Conservation (phyloP, 2,888 invertebrate species). For the Drosophila tanythrix region DNA sequence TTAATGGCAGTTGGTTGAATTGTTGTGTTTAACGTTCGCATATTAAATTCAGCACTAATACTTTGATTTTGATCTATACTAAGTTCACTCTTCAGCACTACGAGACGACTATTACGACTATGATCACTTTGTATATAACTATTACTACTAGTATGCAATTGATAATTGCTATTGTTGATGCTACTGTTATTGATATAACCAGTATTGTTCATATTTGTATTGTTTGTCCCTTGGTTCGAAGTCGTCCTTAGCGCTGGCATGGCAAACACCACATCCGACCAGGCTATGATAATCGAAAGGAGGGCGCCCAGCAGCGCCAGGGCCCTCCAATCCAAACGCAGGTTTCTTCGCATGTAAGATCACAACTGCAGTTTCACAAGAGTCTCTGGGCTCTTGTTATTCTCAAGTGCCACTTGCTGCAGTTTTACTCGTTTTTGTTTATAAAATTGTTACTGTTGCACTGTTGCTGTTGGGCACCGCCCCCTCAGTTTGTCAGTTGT, state of each 20-base stretch:
- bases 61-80: slow-evolving; percentile 76
- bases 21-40: slow-evolving; percentile 61
- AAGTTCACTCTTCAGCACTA: slow-evolving; percentile 62
- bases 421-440: slow-evolving; percentile 7
- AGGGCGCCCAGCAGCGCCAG: slow-evolving; percentile 85
- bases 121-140: slow-evolving; percentile 71
- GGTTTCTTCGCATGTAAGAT: slow-evolving; percentile 84
- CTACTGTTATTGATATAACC: slow-evolving; percentile 17
- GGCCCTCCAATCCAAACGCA: slow-evolving; percentile 85
- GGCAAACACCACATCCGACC: slow-evolving; percentile 82
- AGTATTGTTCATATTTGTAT: slow-evolving; percentile 25
- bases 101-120: slow-evolving; percentile 65
- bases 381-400: slow-evolving; percentile 26
- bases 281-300: slow-evolving; percentile 84
- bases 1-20: slow-evolving; percentile 53
- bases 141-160: slow-evolving; percentile 49
- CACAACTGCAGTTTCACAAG: slow-evolving; percentile 54
- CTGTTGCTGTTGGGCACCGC: slow-evolving; percentile 33
- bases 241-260: slow-evolving; percentile 78
- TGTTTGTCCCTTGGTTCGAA: slow-evolving; percentile 42
- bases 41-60: slow-evolving; percentile 78
- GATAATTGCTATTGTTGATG: slow-evolving; percentile 46
- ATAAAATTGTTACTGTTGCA: slow-evolving; percentile 23
- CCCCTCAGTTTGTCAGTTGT: slow-evolving; percentile 46
- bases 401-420: slow-evolving; percentile 6